phyloP scores from a whole-genome alignment of 2,113 vertebrate species.

The Helogale parvula region DNA sequence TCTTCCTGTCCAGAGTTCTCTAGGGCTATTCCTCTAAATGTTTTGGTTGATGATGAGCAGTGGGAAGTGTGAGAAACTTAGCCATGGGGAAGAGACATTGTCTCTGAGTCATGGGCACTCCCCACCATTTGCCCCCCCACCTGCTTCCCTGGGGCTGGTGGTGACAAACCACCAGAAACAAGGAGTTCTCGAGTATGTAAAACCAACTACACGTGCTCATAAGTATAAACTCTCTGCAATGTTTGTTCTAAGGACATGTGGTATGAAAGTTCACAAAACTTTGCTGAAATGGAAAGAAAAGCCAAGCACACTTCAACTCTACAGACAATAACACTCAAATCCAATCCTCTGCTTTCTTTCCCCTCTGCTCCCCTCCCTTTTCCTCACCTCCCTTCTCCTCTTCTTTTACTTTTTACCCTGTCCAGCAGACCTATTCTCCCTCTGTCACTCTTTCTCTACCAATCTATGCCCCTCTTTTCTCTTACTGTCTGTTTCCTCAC shows the following conservation, averaged over 20 bases:
- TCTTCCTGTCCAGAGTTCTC: slow-evolving; percentile 34
- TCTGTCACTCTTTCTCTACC: background rate
- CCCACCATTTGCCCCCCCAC: fast-evolving
- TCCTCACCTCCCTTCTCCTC: no score
- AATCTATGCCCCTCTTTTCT: background rate
- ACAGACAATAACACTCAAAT: background rate
- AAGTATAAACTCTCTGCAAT: background rate
- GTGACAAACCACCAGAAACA: background rate
- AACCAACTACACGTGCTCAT: fast-evolving
- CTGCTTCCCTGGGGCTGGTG: background rate
- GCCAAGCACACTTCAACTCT: background rate
- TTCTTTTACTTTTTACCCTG: background rate
- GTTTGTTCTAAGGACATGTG: background rate
- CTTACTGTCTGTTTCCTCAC: background rate
- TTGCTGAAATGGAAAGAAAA: slow-evolving; percentile 22
- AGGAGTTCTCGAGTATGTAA: background rate
- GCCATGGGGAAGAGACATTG: background rate
- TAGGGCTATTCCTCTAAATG: background rate
- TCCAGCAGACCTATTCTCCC: background rate
- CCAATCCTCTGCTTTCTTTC: background rate
- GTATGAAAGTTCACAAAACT: background rate
- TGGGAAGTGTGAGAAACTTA: background rate
- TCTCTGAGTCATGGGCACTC: background rate
- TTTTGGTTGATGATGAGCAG: background rate
- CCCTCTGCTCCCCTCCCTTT: no score